phyloP scores from a whole-genome alignment of 2,888 invertebrate genomes.

The Galerucella calmariensis region DNA sequence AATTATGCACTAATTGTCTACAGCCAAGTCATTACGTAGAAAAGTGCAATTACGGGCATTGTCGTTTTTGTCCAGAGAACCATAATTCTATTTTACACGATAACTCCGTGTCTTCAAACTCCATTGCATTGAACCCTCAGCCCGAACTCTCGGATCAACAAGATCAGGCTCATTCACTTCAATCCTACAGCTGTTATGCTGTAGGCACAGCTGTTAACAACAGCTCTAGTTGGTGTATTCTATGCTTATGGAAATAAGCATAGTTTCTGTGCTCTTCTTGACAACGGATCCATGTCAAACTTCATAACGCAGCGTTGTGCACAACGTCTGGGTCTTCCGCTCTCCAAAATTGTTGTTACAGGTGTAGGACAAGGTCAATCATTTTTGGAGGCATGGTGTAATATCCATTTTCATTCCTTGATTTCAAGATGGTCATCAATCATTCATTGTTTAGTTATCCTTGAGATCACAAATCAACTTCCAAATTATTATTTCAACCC shows the following conservation, averaged over 20 bases:
- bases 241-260: not conserved
- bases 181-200: not conserved
- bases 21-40: constrained; percentile 2
- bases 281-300: too few relatives aligned
- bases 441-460: constrained; percentile 1
- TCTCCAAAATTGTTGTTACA: not conserved
- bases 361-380: constrained; percentile 5
- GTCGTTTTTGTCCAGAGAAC: not conserved
- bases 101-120: not conserved
- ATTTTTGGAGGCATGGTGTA: not conserved
- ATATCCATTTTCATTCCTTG: not conserved
- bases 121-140: not conserved
- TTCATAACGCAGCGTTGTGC: too few relatives aligned
- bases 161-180: constrained; percentile 1
- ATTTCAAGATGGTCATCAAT: not conserved
- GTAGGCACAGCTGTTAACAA: constrained; percentile 21
- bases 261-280: too few relatives aligned
- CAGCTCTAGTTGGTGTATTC: constrained; percentile 15
- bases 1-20: constrained; percentile 3
- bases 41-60: not conserved
- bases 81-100: constrained; percentile 3
- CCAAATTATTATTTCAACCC: too few relatives aligned
- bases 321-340: not conserved
- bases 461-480: too few relatives aligned
- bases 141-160: not conserved